These are phyloP conservation scores for Crotalus horridus DNA, from an alignment of 2,113 vertebrate genomes.

Conservation along the genomic window DNA sequence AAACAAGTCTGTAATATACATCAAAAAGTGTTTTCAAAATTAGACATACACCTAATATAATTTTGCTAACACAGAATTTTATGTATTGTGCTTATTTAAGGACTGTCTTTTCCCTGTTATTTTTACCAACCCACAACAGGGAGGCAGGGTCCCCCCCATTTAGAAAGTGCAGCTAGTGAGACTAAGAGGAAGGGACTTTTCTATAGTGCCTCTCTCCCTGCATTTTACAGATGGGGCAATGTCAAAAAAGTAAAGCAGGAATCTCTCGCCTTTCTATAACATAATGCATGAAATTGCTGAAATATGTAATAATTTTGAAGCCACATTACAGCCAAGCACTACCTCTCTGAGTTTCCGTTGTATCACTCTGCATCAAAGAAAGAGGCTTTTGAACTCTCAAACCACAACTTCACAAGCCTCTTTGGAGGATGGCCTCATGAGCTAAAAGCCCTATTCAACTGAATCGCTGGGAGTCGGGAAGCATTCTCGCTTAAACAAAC, in stretches of 20 bases:
- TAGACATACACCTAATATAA: background rate
- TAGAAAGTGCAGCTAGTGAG: background rate
- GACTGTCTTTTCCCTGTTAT: background rate
- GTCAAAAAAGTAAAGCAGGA: background rate
- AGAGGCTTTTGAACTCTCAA: background rate
- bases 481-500: background rate
- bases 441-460: background rate
- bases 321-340: background rate
- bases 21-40: background rate
- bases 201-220: background rate
- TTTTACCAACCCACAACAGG: background rate
- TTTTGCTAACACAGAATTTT: background rate
- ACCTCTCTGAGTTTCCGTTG: background rate
- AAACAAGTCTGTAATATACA: background rate
- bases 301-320: background rate
- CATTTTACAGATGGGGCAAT: background rate
- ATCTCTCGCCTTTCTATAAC: background rate
- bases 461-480: background rate
- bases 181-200: background rate
- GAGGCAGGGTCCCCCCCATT: background rate
- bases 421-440: background rate
- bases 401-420: background rate
- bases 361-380: background rate
- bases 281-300: background rate
- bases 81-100: background rate